Percentiles rank a stretch among this genome's conserved stretches.
Conservation (phyloP, 2,113 vertebrate genomes). For the Coptodon rendalli region DNA sequence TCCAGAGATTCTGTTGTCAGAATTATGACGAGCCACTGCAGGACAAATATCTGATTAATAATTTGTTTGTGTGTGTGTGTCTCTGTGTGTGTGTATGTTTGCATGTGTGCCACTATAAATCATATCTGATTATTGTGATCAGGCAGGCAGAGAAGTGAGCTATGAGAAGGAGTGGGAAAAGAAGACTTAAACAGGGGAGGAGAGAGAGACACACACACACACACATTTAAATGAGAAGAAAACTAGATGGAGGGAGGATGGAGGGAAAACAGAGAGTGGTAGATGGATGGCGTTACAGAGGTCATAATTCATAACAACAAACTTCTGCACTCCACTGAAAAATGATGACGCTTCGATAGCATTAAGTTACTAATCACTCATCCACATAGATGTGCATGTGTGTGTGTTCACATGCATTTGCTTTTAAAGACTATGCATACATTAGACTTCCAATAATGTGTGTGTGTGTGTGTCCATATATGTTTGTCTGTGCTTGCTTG, state of each 20-base stretch:
- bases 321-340: conserved; percentile 42
- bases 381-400: background rate
- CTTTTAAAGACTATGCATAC: conserved; percentile 24
- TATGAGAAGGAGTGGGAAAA: background rate
- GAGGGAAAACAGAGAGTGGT: background rate
- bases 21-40: conserved; percentile 29
- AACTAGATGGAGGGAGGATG: background rate
- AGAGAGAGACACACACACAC: background rate
- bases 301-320: conserved; percentile 57
- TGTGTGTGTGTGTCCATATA: background rate
- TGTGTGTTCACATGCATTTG: conserved; percentile 12
- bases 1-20: conserved; percentile 25
- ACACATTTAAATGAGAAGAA: background rate
- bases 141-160: conserved; percentile 25
- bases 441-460: conserved; percentile 26
- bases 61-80: background rate
- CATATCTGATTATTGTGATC: conserved; percentile 52
- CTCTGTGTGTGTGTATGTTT: background rate
- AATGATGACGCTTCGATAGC: conserved; percentile 53
- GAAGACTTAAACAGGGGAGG: background rate
- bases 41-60: conserved; percentile 53
- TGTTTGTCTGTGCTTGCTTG: background rate
- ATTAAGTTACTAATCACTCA: conserved; percentile 61
- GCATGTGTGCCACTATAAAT: conserved; percentile 42
- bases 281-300: conserved; percentile 20